A percentile compares a stretch with the other conserved stretches of the same genome.
Conservation (phyloP, 2,113 vertebrate genomes). For the Oncorhynchus mykiss region DNA sequence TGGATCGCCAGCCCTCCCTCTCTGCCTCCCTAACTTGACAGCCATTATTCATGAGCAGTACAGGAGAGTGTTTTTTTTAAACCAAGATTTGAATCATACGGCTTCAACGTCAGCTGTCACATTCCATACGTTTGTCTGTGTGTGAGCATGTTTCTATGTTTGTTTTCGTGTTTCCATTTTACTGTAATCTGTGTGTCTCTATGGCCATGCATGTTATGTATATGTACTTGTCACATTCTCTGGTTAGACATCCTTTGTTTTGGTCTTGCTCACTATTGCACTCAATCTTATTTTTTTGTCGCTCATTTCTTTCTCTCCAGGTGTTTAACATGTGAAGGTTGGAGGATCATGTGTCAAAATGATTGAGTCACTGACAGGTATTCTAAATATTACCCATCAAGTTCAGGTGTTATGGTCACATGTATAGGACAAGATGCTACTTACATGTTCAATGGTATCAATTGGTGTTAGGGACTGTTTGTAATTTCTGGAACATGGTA, state of each 20-base stretch:
- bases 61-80: neutral
- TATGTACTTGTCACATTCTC: neutral
- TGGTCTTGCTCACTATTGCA: neutral
- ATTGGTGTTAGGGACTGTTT: too few species aligned
- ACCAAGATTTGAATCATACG: constrained; percentile 1
- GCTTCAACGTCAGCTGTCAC: neutral
- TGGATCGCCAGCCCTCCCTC: constrained; percentile 1
- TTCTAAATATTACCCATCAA: too few species aligned
- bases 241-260: neutral
- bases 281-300: neutral
- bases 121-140: neutral
- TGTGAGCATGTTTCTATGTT: neutral
- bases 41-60: constrained; percentile 16
- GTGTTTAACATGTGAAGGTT: too few species aligned
- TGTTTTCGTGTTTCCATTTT: neutral
- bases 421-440: too few species aligned
- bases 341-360: too few species aligned
- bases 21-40: constrained; percentile 7
- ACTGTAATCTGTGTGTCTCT: neutral
- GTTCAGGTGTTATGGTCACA: too few species aligned
- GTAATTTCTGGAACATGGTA: too few species aligned
- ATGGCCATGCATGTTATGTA: neutral
- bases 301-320: too few species aligned
- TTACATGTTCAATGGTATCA: too few species aligned
- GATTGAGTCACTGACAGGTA: too few species aligned